phyloP scores from a whole-genome alignment of 2,113 vertebrate genomes.

The Pogonocichla stellata region DNA sequence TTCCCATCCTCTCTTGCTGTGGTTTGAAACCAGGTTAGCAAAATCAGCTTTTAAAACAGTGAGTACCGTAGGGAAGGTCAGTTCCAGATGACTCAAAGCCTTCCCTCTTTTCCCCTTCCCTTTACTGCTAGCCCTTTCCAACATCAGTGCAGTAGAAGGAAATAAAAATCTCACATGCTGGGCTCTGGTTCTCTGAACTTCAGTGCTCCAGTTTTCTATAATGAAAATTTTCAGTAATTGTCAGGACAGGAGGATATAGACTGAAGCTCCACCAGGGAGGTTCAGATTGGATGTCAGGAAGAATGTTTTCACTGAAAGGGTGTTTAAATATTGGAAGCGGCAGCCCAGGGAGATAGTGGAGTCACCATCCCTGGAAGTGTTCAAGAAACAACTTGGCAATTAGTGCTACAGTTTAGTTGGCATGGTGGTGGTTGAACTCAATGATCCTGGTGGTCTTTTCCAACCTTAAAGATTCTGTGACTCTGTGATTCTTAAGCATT shows the following conservation, averaged over 20 bases:
- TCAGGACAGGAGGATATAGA: background rate
- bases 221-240: background rate
- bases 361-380: background rate
- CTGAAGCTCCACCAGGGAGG: background rate
- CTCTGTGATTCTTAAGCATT: background rate
- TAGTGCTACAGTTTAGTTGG: rapidly evolving
- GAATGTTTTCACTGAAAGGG: background rate
- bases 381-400: background rate
- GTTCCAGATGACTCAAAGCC: background rate
- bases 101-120: background rate
- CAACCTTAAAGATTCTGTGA: background rate
- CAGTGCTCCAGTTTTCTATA: background rate
- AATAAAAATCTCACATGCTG: background rate
- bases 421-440: background rate
- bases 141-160: background rate
- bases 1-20: background rate
- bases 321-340: background rate
- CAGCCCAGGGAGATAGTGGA: background rate
- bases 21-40: background rate
- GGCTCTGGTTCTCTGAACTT: background rate
- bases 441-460: background rate
- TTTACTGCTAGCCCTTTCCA: background rate
- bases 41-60: background rate
- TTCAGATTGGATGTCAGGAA: no score
- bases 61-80: background rate